Evolutionary conservation across 2,888 invertebrate species (phyloP), one percentile per base, ranked within the genome.

Genomic region (Vesta saturnalis): DNA sequence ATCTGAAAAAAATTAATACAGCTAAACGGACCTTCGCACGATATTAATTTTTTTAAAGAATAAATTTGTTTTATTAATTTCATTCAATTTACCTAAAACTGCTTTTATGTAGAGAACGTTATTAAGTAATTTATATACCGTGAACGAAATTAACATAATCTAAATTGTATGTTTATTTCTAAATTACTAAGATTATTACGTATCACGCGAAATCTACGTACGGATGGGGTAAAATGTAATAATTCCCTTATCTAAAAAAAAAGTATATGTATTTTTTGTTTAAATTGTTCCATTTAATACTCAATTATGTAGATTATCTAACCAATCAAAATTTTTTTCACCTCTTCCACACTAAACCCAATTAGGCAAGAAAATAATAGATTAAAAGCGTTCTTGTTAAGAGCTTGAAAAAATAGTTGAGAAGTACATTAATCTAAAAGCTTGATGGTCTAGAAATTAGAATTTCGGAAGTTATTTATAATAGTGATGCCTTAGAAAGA

Each of bases 401-500:
- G 14, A 16, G 19, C 6, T 8, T 12, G n/a, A n/a, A n/a, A n/a
- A n/a, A n/a, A n/a, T n/a, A n/a, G n/a, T n/a, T n/a, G 21, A n/a
- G 35, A n/a, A 30, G 23, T 15, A 30, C 56, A 56, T 56, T 56
- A 56, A 56, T 56, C 14, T 16, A 23, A 14, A 56, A 30, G 21
- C 30, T 14, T 54, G 18, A 54, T 22, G 19, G 6, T 56, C 30
- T 56, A 23, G 49, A 56, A 56, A 56, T 56, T 56, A 56, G 23
- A 56, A 56, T 56, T 56, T 56, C 23, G 30, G 30, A 54, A 46
- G 49, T 49, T 6, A 49, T 56, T 56, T 56, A 56, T 56, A 56
- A 19, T 52, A 5, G 56, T 3, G 56, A 56, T 56, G 56, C 30
- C 16, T 35, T 35, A 16, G 15, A 22, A 23, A 56, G 56, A 56